Conservation (phyloP, 2,888 invertebrate species). For the Drosophila peninsularis region DNA sequence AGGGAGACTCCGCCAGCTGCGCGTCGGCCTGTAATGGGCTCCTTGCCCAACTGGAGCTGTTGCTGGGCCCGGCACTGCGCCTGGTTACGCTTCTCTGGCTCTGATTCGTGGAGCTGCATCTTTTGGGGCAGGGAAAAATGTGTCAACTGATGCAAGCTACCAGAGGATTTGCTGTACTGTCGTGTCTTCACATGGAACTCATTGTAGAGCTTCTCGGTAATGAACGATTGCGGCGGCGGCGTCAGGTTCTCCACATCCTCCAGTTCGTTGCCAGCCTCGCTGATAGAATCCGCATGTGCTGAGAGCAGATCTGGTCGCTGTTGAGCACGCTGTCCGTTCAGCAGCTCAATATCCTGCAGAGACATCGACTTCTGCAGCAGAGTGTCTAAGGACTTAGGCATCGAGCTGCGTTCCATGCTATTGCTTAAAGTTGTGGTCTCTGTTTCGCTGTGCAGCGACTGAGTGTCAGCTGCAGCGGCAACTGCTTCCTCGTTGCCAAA, state of each 20-base stretch:
- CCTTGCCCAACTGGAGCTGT: slow-evolving; percentile 42
- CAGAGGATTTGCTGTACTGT: slow-evolving; percentile 88
- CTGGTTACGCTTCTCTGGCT: slow-evolving; percentile 76
- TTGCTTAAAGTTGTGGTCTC: slow-evolving; percentile 79
- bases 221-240: slow-evolving; percentile 87
- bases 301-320: slow-evolving; percentile 81
- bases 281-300: slow-evolving; percentile 79
- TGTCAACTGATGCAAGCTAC: slow-evolving; percentile 85
- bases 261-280: slow-evolving; percentile 82
- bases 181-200: slow-evolving; percentile 91
- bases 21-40: slow-evolving; percentile 81
- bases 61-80: slow-evolving; percentile 78
- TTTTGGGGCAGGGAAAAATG: slow-evolving; percentile 84
- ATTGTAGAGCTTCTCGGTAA: slow-evolving; percentile 89
- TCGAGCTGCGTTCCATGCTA: slow-evolving; percentile 69
- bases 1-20: slow-evolving; percentile 80
- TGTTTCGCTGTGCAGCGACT: slow-evolving; percentile 68
- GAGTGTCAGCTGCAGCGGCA: slow-evolving; percentile 28
- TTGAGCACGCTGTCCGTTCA: slow-evolving; percentile 68
- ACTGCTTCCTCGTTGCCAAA: slow-evolving; percentile 85
- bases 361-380: slow-evolving; percentile 83
- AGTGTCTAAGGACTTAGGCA: slow-evolving; percentile 66
- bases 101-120: slow-evolving; percentile 86
- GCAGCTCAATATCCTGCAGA: slow-evolving; percentile 83
- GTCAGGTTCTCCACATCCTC: slow-evolving; percentile 81